Conservation (phyloP, 2,797 vertebrate species). For the Poeciliopsis gracilis region DNA sequence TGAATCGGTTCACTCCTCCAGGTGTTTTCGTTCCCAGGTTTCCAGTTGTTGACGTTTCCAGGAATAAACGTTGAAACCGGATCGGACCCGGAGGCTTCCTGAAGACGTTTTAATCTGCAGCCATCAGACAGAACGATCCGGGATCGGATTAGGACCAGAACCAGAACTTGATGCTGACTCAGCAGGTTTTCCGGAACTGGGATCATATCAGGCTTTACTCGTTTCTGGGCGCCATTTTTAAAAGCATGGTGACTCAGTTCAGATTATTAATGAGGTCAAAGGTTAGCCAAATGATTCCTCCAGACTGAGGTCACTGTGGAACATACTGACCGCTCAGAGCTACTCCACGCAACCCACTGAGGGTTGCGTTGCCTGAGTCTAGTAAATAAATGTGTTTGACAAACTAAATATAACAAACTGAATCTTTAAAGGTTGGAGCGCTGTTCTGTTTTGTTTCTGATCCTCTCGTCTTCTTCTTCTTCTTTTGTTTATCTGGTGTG, state of each 20-base stretch:
- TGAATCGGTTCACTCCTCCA: no score
- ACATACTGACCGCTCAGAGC: constrained; percentile 1
- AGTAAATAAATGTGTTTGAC: no score
- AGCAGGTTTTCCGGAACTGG: background rate
- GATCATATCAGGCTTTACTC: background rate
- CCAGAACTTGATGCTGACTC: background rate
- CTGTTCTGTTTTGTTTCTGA: no score
- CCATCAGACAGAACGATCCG: background rate
- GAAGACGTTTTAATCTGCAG: background rate
- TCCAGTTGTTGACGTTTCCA: background rate
- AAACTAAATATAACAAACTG: no score
- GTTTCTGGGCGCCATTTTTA: background rate
- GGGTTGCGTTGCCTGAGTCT: no score
- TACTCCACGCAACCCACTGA: background rate
- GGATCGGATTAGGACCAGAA: background rate
- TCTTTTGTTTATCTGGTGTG: background rate
- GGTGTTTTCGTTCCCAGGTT: background rate
- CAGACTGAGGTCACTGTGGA: background rate
- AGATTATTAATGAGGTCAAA: background rate
- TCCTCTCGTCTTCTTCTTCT: background rate
- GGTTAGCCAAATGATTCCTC: background rate
- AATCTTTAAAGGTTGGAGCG: no score
- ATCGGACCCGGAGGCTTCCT: background rate
- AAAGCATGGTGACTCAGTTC: background rate
- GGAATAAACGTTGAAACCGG: background rate